Evolutionary conservation across 2,797 vertebrate genomes (phyloP), one percentile per base, ranked within the genome.

Genomic region (Gorsachius magnificus): DNA sequence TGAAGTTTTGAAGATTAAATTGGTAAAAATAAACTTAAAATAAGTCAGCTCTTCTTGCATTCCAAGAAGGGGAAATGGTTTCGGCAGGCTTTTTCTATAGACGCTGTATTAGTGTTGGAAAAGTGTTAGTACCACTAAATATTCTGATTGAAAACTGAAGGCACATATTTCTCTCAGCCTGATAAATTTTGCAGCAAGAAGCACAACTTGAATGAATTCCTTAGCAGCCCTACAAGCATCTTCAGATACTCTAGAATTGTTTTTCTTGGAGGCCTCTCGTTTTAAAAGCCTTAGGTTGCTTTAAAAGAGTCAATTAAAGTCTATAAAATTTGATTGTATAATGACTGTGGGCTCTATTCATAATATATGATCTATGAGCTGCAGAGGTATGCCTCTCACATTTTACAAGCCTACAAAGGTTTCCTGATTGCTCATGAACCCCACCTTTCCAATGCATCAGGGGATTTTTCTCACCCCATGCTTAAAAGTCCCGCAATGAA

Each of bases 1-100:
- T 98, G 98, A 98, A 98, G 97, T 96, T 95, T 92, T 75, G 46
- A 86, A 90, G 92, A 95, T 97, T 93, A 97, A 97, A 94, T 96
- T 87, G 87, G 91, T 97, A 94, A 96, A 97, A 97, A 96, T 95
- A 96, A 97, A 97, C 96, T 93, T 95, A 43, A 91, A 96, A 54
- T 82, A 93, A 96, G 79, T 87, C 29, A 38, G 71, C 53, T 92
- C 86, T 69, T 14, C 80, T 95, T 79, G 80, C 63, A 8, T 96
- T 97, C 94, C 93, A 88, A 91, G 94, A 57, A 94, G 80, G 87
- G 82, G 91, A 94, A 97, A 93, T 66, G 69, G 76, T 95, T 97
- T 91, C 21, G 1, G 16, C 79, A 81, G 78, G 87, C 65, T 76
- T 51, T 93, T 96, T 82, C 97, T 96, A 51, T 50, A 89, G 69